Conservation (phyloP, 1,140 invertebrate species). For the Drosophila busckii region DNA sequence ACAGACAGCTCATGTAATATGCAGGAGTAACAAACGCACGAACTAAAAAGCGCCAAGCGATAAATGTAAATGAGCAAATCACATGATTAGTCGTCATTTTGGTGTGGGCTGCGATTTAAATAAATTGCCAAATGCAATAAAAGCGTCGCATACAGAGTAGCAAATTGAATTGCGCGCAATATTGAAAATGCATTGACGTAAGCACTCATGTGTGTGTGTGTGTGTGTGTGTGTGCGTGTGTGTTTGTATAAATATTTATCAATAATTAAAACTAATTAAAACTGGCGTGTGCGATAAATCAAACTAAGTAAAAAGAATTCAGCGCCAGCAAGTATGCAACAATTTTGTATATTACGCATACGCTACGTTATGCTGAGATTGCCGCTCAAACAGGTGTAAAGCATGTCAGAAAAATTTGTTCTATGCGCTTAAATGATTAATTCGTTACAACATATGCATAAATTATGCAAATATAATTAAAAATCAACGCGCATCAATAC, state of each 20-base stretch:
- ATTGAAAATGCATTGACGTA: conserved; percentile 39
- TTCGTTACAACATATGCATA: too few relatives aligned
- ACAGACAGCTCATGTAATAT: conserved; percentile 37
- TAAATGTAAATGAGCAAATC: conserved; percentile 44
- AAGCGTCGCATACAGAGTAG: conserved; percentile 24
- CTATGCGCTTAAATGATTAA: too few relatives aligned
- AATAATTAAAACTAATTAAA: conserved; percentile 45
- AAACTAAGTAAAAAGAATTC: conserved; percentile 3
- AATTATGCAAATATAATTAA: too few relatives aligned
- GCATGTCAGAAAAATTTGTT: too few relatives aligned
- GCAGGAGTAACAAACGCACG: conserved; percentile 32
- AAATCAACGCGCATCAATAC: too few relatives aligned
- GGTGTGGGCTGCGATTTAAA: conserved; percentile 41
- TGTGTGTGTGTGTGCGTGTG: neutral
- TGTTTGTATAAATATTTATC: conserved; percentile 20
- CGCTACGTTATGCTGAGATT: too few relatives aligned
- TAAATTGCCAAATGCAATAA: conserved; percentile 32
- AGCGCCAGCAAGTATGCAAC: conserved; percentile 37
- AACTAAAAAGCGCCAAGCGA: conserved; percentile 2
- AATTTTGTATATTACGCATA: conserved; percentile 29
- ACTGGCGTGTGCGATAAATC: conserved; percentile 23
- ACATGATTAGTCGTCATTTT: conserved; percentile 52
- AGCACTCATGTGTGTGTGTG: conserved; percentile 8
- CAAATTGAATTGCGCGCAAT: conserved; percentile 23
- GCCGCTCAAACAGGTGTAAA: neutral